Conservation (phyloP, 2,888 invertebrate genomes). For the Mesorhabditis sp. region DNA sequence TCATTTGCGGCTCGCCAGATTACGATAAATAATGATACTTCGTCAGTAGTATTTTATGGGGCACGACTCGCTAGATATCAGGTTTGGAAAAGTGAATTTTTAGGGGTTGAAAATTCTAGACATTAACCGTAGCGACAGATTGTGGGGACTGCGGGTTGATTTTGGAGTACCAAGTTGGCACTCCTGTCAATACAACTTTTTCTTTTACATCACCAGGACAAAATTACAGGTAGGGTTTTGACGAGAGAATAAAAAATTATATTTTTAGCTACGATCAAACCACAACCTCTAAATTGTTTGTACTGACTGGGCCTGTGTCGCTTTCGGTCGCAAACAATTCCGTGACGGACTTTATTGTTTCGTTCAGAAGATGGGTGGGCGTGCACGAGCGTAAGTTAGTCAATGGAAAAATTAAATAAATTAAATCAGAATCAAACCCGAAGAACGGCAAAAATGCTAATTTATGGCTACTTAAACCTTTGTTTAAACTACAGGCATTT, state of each 20-base stretch:
- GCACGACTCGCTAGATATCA: not conserved
- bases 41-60: not conserved
- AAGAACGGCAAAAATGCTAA: too few species aligned
- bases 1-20: not conserved
- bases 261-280: not conserved
- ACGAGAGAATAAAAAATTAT: not conserved
- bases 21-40: not conserved
- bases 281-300: not conserved
- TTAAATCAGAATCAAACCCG: not conserved
- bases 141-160: not conserved
- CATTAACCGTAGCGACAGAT: not conserved
- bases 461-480: too few species aligned
- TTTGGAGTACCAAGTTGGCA: not conserved
- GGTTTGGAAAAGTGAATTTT: not conserved
- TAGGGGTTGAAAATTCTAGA: not conserved
- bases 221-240: not conserved
- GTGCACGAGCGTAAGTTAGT: not conserved
- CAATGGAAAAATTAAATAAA: not conserved
- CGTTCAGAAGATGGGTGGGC: not conserved
- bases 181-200: not conserved
- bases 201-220: not conserved
- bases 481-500: too few species aligned
- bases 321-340: not conserved
- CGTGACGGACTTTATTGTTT: not conserved
- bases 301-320: not conserved